A percentile compares a stretch with the other conserved stretches of the same genome.
phyloP scores from a whole-genome alignment of 2,113 vertebrate species.

The Rhegmatorhina hoffmannsi region DNA sequence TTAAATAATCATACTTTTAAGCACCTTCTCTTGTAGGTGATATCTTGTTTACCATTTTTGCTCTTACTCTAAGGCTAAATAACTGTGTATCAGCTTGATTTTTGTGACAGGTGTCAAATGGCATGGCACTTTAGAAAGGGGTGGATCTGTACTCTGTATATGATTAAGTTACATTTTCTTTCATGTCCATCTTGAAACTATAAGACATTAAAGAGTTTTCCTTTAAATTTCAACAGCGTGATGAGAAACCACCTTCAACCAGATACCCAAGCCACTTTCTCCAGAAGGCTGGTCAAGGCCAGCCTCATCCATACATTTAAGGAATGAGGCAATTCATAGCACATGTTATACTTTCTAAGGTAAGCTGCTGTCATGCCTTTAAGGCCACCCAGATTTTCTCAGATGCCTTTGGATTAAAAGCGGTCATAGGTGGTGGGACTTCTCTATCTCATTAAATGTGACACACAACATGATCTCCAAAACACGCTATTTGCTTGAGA shows the following conservation, averaged over 20 bases:
- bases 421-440: not conserved
- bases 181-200: not conserved
- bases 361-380: not conserved
- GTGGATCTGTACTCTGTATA: too few relatives aligned
- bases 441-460: not conserved
- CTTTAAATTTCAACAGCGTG: not conserved
- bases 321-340: not conserved
- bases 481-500: not conserved
- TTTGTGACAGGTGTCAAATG: not conserved
- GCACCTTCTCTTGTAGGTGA: not conserved
- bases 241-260: not conserved
- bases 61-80: not conserved
- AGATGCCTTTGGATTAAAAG: not conserved
- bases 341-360: not conserved
- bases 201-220: not conserved
- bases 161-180: not conserved
- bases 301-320: not conserved
- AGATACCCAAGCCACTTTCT: not conserved
- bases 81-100: not conserved
- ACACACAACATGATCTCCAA: not conserved
- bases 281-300: not conserved
- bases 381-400: not conserved
- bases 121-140: not conserved
- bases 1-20: not conserved
- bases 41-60: not conserved